Base-by-base conservation (phyloP, 2,888 invertebrate genomes). In the Ophion ellenae region DNA sequence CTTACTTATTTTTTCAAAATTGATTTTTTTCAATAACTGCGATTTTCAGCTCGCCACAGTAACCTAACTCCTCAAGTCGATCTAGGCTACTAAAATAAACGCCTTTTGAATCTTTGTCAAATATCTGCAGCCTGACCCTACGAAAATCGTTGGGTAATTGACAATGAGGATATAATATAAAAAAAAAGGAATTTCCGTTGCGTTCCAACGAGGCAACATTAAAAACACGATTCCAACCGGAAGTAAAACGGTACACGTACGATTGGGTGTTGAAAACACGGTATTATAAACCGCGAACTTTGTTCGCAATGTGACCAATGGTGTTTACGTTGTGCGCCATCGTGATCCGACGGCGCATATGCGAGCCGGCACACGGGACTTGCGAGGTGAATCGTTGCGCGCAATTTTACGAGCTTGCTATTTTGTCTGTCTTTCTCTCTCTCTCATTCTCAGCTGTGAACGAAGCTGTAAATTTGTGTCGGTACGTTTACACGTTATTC, bases 271-370 rank as follows among this genome's bases (percentile, higher is more conserved):
- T 45, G 40, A 66, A 69, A 57, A 84, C 66, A 81, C 71, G 83
- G 47, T 81, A 81, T 87, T 84, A 87, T 86, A 84, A 64, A 71
- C 63, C 74, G 69, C 69, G 78, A 87, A 86, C 84, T 86, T 86
- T 81, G 82, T 84, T 45, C 78, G 40, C 61, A 45, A 66, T 66
- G 61, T 69, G 57, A 69, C 59, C 70, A 78, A 66, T 74, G 69
- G 66, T 64, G 71, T 28, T 59, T 17, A 73, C 71, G 36, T 28
- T 64, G 75, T 17, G 47, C 10, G 73, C 67, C 57, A 77, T 11
- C 75, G 81, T 76, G 79, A 78, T 86, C 87, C 87, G 87, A 87
- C 87, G 87, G 87, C 81, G 36, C 57, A 47, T 47, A 47, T 75
- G 47, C 45, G 36, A 66, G 61, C 40, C 40, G 14, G 64, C 32